Conservation (phyloP, 2,888 invertebrate species). For the Dione vanillae region DNA sequence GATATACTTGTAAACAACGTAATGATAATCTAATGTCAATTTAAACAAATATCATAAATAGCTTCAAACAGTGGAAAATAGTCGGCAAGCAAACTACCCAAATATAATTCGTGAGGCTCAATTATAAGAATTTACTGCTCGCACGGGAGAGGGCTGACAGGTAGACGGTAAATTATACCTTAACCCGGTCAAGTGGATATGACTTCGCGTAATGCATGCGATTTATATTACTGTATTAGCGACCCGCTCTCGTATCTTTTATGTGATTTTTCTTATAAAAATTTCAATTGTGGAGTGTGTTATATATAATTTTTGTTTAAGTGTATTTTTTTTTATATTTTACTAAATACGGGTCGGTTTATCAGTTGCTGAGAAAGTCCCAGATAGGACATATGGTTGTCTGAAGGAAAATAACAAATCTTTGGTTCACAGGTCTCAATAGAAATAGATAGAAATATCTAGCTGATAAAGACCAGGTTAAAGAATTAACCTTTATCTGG, state of each 20-base stretch:
- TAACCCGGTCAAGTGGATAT: constrained; percentile 46
- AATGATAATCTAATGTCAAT: background rate
- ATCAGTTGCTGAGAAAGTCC: too few species aligned
- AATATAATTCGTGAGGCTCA: constrained; percentile 53
- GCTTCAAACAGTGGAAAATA: constrained; percentile 1
- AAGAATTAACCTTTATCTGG: too few species aligned
- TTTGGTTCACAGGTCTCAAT: too few species aligned
- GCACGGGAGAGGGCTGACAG: constrained; percentile 54
- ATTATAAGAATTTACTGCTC: constrained; percentile 70
- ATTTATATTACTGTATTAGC: constrained; percentile 17
- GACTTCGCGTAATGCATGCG: constrained; percentile 33
- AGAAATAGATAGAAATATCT: too few species aligned
- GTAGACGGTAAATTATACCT: constrained; percentile 61
- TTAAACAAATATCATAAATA: constrained; percentile 15
- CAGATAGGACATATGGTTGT: too few species aligned
- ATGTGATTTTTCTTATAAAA: background rate
- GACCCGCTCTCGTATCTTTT: constrained; percentile 5
- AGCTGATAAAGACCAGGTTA: too few species aligned
- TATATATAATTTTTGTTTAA: too few species aligned
- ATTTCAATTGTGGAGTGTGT: background rate
- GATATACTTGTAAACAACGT: background rate
- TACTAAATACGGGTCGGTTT: too few species aligned
- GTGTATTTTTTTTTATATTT: too few species aligned
- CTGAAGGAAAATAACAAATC: too few species aligned
- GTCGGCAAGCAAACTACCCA: constrained; percentile 22